phyloP scores from a whole-genome alignment of 2,888 invertebrate species.

The Trichopria drosophilae region DNA sequence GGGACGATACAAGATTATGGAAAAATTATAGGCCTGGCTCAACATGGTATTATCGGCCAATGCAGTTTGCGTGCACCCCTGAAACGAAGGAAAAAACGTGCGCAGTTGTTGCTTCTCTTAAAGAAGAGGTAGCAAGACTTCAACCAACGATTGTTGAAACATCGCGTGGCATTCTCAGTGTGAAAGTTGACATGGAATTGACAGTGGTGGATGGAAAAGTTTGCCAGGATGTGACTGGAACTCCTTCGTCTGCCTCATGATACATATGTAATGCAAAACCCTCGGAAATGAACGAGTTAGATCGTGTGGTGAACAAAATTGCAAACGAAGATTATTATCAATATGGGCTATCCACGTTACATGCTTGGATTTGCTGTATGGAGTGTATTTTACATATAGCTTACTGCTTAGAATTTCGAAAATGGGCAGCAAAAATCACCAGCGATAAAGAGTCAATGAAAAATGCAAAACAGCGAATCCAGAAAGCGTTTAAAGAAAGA shows the following conservation, averaged over 20 bases:
- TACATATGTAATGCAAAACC: no score
- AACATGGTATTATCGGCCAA: slow-evolving; percentile 6
- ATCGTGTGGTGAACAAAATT: not conserved
- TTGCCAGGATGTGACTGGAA: not conserved
- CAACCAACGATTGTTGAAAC: slow-evolving; percentile 4
- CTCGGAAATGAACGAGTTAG: not conserved
- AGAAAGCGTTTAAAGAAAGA: not conserved
- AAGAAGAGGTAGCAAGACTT: not conserved
- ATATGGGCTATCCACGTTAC: not conserved
- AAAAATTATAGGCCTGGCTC: not conserved
- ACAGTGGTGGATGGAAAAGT: slow-evolving; percentile 2
- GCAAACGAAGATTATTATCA: no score
- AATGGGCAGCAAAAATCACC: not conserved
- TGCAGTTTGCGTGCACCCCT: not conserved
- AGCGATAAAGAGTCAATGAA: not conserved
- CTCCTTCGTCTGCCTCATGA: not conserved
- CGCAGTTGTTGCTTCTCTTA: not conserved
- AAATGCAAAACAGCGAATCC: no score
- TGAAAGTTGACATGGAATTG: slow-evolving; percentile 1
- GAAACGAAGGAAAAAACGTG: slow-evolving; percentile 1
- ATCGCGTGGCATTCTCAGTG: not conserved
- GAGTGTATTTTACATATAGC: no score
- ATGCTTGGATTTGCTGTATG: not conserved
- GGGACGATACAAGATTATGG: slow-evolving; percentile 1
- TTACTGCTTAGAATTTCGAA: slow-evolving; percentile 2